These are phyloP conservation scores for Pachyramphus minor DNA, from an alignment of 2,113 vertebrate genomes.

Conservation along the genomic window DNA sequence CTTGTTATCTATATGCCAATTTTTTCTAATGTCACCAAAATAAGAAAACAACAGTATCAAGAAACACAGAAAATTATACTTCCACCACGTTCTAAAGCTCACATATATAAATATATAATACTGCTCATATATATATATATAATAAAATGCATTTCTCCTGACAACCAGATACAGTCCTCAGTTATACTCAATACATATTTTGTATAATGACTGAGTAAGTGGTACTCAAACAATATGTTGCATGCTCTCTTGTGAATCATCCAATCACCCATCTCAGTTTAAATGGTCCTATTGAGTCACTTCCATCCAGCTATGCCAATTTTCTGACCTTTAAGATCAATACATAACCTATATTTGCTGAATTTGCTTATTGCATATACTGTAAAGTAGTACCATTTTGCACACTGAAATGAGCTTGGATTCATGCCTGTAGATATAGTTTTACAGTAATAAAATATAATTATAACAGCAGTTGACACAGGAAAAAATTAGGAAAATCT, in stretches of 20 bases:
- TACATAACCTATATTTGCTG: not conserved
- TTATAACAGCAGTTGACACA: not conserved
- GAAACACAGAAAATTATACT: not conserved
- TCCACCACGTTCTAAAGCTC: not conserved
- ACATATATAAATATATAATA: not conserved
- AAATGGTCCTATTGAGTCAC: rapidly evolving
- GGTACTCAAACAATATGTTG: not conserved
- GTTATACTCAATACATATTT: not conserved
- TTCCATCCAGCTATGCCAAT: not conserved
- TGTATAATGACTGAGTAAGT: not conserved
- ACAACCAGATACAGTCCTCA: not conserved
- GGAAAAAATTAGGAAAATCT: not conserved
- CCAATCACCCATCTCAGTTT: not conserved
- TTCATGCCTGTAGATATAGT: not conserved
- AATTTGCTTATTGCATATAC: not conserved
- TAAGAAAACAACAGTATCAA: not conserved
- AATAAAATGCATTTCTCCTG: rapidly evolving
- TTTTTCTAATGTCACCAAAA: not conserved
- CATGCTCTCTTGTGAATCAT: not conserved
- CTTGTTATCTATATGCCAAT: not conserved
- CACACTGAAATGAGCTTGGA: not conserved
- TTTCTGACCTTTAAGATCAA: not conserved
- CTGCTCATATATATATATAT: not conserved
- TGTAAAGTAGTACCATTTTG: not conserved
- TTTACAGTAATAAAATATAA: not conserved